Evolutionary conservation across 2,797 vertebrate genomes (phyloP).

Genomic region (Danio choprae): DNA sequence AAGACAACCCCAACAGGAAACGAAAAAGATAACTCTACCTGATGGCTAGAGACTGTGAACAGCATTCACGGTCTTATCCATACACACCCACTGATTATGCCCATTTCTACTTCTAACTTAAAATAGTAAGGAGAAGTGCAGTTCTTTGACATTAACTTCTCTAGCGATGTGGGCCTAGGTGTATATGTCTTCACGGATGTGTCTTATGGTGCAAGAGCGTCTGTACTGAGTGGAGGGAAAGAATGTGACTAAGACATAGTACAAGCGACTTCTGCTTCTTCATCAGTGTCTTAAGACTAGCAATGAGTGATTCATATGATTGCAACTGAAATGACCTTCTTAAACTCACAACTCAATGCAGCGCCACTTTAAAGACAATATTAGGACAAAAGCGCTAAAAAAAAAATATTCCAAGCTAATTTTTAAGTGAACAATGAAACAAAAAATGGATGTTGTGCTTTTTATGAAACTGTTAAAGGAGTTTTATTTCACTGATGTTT

Average conservation of each 20-base stretch:
- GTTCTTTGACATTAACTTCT: conserved; percentile 36
- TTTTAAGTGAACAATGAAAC: conserved; percentile 47
- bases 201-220: conserved; percentile 46
- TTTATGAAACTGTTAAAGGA: conserved; percentile 16
- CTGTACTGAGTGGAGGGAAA: conserved; percentile 40
- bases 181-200: conserved; percentile 42
- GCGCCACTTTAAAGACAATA: neutral
- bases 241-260: conserved; percentile 69
- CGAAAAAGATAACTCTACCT: conserved; percentile 43
- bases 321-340: conserved; percentile 64
- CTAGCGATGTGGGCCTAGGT: conserved; percentile 43
- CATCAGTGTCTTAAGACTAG: conserved; percentile 71
- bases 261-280: conserved; percentile 69
- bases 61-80: conserved; percentile 12
- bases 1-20: conserved; percentile 48
- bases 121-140: conserved; percentile 38
- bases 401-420: conserved; percentile 43
- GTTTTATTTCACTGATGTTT: conserved; percentile 36
- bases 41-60: conserved; percentile 39
- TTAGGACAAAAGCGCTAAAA: neutral
- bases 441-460: conserved; percentile 45
- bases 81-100: conserved; percentile 9
- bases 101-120: conserved; percentile 62
- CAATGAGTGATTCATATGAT: conserved; percentile 73
- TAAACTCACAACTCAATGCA: conserved; percentile 53